Evolutionary conservation across 2,888 invertebrate genomes (phyloP).

Genomic region (Melanchra persicariae): DNA sequence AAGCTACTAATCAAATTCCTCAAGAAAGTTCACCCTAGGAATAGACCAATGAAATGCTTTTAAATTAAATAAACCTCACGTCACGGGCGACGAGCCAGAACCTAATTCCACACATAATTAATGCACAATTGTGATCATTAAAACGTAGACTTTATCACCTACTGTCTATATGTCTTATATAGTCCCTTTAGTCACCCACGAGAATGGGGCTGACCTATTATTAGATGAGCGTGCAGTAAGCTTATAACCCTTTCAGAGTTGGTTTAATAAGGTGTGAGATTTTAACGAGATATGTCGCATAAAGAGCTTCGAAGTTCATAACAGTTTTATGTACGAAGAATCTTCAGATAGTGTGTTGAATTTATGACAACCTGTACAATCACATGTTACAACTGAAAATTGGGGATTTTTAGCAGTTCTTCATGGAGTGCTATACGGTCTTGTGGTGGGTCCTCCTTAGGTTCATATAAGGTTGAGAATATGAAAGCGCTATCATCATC

Average conservation of each 20-base stretch:
- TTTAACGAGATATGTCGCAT: constrained; percentile 13
- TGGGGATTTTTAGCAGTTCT: background rate
- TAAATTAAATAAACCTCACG: constrained; percentile 27
- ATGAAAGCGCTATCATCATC: background rate
- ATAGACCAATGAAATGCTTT: constrained; percentile 36
- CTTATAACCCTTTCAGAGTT: constrained; percentile 12
- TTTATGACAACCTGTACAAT: background rate
- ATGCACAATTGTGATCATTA: constrained; percentile 19
- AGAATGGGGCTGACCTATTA: constrained; percentile 26
- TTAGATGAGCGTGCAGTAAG: constrained; percentile 18
- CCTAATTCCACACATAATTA: constrained; percentile 23
- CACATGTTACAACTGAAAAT: background rate
- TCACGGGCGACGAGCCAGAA: constrained; percentile 31
- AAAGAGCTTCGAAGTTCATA: background rate
- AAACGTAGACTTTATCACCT: constrained; percentile 21
- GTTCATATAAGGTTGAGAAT: background rate
- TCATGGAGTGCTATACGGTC: no score
- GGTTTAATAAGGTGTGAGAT: constrained; percentile 19
- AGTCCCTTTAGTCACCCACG: background rate
- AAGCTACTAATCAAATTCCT: background rate
- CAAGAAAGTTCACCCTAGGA: constrained; percentile 1
- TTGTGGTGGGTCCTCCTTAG: no score
- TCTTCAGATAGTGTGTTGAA: background rate
- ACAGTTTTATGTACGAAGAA: background rate
- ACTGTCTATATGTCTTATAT: background rate